Conservation (phyloP, 2,113 vertebrate species). For the Lepus europaeus region DNA sequence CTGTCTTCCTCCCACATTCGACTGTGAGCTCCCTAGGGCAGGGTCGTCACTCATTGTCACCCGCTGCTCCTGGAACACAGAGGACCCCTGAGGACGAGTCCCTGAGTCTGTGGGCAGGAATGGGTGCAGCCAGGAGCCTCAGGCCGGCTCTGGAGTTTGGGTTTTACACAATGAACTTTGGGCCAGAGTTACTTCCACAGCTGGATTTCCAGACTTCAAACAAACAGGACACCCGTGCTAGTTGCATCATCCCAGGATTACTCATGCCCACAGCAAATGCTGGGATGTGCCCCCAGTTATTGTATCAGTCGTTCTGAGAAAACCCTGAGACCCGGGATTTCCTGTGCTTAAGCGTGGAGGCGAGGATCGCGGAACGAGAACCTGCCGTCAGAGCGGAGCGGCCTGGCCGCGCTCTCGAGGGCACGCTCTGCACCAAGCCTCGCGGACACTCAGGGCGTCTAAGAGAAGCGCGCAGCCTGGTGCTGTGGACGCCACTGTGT, state of each 20-base stretch:
- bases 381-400: too few species aligned
- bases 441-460: too few species aligned
- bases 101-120: background rate
- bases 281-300: background rate
- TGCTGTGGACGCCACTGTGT: too few species aligned
- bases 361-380: too few species aligned
- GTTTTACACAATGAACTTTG: background rate
- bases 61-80: rapidly evolving
- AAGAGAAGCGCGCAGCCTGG: too few species aligned
- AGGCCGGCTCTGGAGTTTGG: background rate
- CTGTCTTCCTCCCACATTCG: background rate
- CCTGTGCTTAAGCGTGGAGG: background rate
- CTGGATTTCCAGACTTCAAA: background rate
- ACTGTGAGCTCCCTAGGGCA: background rate
- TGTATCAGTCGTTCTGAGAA: background rate
- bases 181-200: background rate
- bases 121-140: background rate
- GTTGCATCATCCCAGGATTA: background rate
- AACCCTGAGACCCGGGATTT: background rate
- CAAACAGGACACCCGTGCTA: background rate
- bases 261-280: background rate
- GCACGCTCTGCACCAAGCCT: too few species aligned
- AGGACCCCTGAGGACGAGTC: too few species aligned
- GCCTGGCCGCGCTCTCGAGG: too few species aligned
- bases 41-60: rapidly evolving